Evolutionary conservation across 2,113 vertebrate species (phyloP), one percentile per base, ranked within the genome.

Genomic region (Phrynosoma platyrhinos): DNA sequence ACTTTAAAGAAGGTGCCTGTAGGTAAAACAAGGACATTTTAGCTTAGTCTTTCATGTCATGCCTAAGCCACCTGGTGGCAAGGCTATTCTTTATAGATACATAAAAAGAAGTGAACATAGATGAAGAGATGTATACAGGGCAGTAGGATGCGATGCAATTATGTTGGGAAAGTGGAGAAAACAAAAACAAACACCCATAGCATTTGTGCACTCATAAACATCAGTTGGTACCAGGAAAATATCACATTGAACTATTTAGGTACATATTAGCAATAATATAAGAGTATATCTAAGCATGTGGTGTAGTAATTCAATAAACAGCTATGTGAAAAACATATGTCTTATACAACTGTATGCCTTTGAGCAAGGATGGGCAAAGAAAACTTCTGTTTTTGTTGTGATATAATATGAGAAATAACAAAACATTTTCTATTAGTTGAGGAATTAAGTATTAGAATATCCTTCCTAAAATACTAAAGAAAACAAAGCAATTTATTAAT

Each of bases 1-100:
- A 42, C 78, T 87, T 74, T 25, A 81, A 87, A 78, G 68, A 42
- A 87, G 72, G 12, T 42, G 68, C 85, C 78, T 74, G 16, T 32
- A 87, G 68, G 78, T 58, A 87, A 87, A 80, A 81, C 68, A 74
- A 62, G 52, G 78, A 40, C 68, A 23, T 81, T 58, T 2, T 12
- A 62, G 32, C 77, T 40, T 74, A 27, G 9, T 55, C 58, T 86
- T 71, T 86, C 13, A 71, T n/a, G 66, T 12, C 42, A 18, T 71
- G 55, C 64, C 21, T 25, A 71, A 47, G 21, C 30, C n/a, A 55
- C 42, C 52, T 14, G 47, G n/a, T 62, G 23, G 36, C 32, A 74
- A 1, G 7, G 55, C 20, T 40, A 9, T 18, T 20, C 32, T 58
- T n/a, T 55, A 30, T n/a, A 36, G 14, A 30, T 27, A 25, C 23